phyloP scores from a whole-genome alignment of 2,888 invertebrate genomes.

The Calameuta filiformis region DNA sequence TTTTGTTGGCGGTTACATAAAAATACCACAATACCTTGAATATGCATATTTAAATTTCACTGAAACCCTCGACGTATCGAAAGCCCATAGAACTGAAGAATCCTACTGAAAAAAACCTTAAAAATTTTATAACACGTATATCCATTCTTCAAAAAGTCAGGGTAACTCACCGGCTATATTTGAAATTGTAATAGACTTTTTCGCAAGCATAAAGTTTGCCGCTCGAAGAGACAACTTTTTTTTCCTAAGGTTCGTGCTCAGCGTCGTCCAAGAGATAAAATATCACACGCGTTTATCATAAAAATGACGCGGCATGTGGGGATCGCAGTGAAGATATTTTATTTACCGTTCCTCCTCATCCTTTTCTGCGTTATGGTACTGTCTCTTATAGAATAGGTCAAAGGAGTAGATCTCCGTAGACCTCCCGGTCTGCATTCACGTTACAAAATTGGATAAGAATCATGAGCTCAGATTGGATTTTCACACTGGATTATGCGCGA shows the following conservation, averaged over 20 bases:
- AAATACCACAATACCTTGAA: not conserved
- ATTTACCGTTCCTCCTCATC: not conserved
- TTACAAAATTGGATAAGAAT: not conserved
- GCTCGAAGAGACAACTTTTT: not conserved
- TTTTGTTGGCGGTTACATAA: not conserved
- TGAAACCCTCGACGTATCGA: not conserved
- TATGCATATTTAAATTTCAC: not conserved
- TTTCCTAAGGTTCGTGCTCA: not conserved
- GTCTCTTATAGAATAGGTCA: not conserved
- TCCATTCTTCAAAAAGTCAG: not conserved
- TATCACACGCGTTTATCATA: not conserved
- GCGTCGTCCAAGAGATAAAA: not conserved
- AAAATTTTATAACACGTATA: not conserved
- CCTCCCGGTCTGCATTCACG: not conserved
- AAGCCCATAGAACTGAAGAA: not conserved
- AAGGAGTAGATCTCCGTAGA: not conserved
- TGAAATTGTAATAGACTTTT: not conserved
- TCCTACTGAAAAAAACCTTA: not conserved
- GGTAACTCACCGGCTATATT: not conserved
- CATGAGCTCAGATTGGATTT: not conserved
- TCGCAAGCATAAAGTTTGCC: not conserved
- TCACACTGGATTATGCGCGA: not conserved
- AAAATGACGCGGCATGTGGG: not conserved
- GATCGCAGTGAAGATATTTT: not conserved
- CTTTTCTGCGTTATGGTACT: not conserved